These are phyloP conservation scores for Caenorhabditis drosophilae DNA, from an alignment of 2,888 invertebrate genomes.

Conservation along the genomic window DNA sequence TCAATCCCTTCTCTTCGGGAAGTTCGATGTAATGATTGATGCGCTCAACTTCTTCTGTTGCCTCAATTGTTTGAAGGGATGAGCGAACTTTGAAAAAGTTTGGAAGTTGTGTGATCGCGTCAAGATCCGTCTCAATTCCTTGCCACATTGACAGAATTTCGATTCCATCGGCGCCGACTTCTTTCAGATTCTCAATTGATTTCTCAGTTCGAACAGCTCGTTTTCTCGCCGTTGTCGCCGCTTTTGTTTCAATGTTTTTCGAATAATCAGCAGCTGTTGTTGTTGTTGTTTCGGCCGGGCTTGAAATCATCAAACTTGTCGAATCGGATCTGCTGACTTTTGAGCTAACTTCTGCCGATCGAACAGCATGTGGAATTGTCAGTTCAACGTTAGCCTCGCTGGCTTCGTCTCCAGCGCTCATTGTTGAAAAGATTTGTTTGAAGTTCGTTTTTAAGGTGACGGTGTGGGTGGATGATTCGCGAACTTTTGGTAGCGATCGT, in stretches of 20 bases:
- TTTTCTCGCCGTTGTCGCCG: slow-evolving; percentile 24
- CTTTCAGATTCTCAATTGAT: slow-evolving; percentile 28
- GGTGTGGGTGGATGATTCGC: slow-evolving; percentile 48
- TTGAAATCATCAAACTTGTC: slow-evolving; percentile 20
- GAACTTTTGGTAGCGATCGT: slow-evolving; percentile 36
- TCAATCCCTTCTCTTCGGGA: slow-evolving; percentile 28
- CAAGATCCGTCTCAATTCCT: slow-evolving; percentile 59
- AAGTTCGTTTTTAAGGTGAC: slow-evolving; percentile 47
- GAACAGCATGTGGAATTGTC: slow-evolving; percentile 23
- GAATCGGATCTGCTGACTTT: slow-evolving; percentile 30
- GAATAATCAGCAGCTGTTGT: slow-evolving; percentile 30
- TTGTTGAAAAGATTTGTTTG: slow-evolving; percentile 41
- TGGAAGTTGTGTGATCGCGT: slow-evolving; percentile 46
- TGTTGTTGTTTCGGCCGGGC: slow-evolving; percentile 26
- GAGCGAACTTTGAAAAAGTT: slow-evolving; percentile 34
- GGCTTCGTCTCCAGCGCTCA: slow-evolving; percentile 38
- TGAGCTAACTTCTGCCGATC: slow-evolving; percentile 16
- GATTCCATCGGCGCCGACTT: slow-evolving; percentile 48
- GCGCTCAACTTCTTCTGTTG: slow-evolving; percentile 50
- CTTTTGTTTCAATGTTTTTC: slow-evolving; percentile 18
- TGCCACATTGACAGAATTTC: slow-evolving; percentile 59
- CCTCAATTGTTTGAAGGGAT: slow-evolving; percentile 46
- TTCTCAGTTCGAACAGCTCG: slow-evolving; percentile 21
- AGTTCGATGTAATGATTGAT: slow-evolving; percentile 37
- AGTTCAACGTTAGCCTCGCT: slow-evolving; percentile 43